A percentile compares a stretch with the other conserved stretches of the same genome.
Evolutionary conservation across 2,113 vertebrate species (phyloP).

Genomic region (Melanerpes aurifrons): DNA sequence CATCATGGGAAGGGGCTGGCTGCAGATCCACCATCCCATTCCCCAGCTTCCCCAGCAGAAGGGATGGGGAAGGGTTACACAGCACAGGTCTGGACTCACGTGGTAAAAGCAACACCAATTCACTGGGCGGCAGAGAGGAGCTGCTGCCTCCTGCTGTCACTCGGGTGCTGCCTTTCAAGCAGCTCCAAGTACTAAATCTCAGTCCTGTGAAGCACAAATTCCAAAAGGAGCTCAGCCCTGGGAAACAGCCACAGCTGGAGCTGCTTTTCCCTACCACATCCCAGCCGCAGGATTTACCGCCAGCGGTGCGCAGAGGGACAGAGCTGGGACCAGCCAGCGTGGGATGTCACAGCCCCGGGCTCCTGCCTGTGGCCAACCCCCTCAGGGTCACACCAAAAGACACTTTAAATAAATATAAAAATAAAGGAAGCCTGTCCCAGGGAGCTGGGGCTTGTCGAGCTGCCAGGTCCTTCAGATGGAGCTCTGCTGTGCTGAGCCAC

Average conservation of each 20-base stretch:
- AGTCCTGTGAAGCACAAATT: background rate
- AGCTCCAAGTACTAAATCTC: background rate
- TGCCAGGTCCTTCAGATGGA: fast-evolving
- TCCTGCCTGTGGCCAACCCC: background rate
- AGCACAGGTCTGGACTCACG: fast-evolving
- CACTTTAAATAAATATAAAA: background rate
- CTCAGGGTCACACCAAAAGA: fast-evolving
- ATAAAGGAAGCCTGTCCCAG: fast-evolving
- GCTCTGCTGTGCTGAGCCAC: fast-evolving
- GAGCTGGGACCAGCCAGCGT: background rate
- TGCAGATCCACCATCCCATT: background rate
- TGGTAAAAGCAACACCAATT: background rate
- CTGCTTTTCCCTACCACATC: background rate
- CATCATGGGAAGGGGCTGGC: background rate
- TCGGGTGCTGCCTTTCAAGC: background rate
- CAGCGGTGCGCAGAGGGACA: fast-evolving
- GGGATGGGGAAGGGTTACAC: background rate
- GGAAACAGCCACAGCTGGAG: background rate
- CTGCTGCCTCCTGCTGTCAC: fast-evolving
- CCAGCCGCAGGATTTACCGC: fast-evolving
- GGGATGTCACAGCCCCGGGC: background rate
- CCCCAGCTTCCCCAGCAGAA: background rate
- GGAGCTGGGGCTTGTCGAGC: background rate
- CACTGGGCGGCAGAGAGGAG: too few relatives aligned
- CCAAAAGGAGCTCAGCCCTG: background rate